Evolutionary conservation across 35 echinoderm and acorn worm species (phyloP).

Genomic region (Lytechinus variegatus): DNA sequence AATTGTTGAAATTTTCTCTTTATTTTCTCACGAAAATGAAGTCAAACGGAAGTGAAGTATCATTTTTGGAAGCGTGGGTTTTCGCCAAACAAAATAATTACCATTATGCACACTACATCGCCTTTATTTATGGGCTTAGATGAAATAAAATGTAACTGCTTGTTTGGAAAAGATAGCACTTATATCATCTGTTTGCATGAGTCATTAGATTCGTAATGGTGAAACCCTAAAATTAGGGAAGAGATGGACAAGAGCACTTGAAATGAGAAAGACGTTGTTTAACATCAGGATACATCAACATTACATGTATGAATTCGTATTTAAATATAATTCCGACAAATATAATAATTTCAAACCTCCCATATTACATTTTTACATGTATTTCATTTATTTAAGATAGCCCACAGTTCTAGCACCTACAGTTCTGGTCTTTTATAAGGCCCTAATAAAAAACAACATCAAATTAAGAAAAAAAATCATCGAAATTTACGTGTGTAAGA

Average conservation of each 20-base stretch:
- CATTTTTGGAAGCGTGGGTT: background rate
- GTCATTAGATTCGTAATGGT: background rate
- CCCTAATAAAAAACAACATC: no score
- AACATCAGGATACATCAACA: no score
- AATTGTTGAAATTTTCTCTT: background rate
- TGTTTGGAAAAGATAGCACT: background rate
- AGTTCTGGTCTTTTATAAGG: no score
- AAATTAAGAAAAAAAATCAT: no score
- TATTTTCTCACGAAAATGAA: background rate
- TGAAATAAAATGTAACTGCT: background rate
- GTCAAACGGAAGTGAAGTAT: background rate
- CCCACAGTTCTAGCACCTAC: no score
- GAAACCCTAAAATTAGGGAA: background rate
- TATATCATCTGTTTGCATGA: background rate
- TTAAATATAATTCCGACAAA: no score
- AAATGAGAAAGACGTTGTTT: background rate
- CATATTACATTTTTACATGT: no score
- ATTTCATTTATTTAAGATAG: no score
- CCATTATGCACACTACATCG: background rate
- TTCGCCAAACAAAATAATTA: background rate
- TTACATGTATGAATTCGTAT: no score
- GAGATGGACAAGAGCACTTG: background rate
- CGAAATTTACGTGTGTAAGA: no score
- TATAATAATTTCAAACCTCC: no score
- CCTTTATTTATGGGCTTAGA: background rate